Base-by-base conservation (phyloP, 2,888 invertebrate species). In the Margaritifera margaritifera region DNA sequence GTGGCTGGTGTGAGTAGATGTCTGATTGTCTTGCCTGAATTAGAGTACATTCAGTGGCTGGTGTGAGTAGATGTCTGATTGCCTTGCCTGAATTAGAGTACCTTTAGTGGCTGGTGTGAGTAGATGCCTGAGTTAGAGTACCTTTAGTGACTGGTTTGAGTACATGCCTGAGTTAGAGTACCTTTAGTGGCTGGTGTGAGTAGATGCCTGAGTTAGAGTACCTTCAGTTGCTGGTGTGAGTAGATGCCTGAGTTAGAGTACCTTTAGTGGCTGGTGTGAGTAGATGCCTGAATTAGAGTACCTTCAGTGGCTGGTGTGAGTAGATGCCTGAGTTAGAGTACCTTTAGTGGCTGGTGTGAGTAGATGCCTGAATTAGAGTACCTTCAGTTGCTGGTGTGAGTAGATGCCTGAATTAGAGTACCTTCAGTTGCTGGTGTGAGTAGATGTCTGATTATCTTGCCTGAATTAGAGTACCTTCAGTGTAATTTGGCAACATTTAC, bases 81-180 rank as follows among this genome's bases (percentile, higher is more conserved):
- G n/a, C n/a, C n/a, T n/a, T n/a, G n/a, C 42, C 61, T 24, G 61
- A 25, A 61, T 6, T 22, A n/a, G 90, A 90, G 78, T 83, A 90
- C 66, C 76, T 91, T 20, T 91, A 92, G 76, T 91, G 91, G 91
- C 78, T 91, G 72, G 84, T 91, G 86, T 89, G 84, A 80, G 89
- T 83, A 61, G 5, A 42, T 27, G 15, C 42, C 61, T 24, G 61
- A 25, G 27, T 6, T 22, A n/a, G 90, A 90, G 78, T 83, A 90
- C 66, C 76, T 91, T 20, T 91, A 92, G 76, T 91, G 91, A 91
- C 78, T 91, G 72, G 84, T 91, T 86, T 89, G 84, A 80, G 89
- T 83, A 61, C 4, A 42, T 27, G 15, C 42, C 61, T 24, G 61
- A 25, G 27, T 6, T 22, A n/a, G 90, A 90, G 78, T 83, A 90